Base-by-base conservation (phyloP, 2,797 vertebrate genomes). In the Cynopterus sphinx region DNA sequence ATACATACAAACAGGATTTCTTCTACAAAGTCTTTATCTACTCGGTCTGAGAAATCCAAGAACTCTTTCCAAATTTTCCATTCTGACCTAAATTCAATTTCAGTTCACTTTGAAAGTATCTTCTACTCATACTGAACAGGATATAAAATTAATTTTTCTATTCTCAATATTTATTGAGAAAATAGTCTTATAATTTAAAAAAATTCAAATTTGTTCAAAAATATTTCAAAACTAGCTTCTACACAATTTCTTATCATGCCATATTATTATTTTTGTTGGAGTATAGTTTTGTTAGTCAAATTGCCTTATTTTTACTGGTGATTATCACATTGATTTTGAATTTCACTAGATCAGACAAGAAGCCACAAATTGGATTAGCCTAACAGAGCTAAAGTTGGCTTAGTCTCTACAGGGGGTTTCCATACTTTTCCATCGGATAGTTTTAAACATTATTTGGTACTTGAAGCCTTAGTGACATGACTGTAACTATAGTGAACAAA, bases 31-130 rank as follows among this genome's bases (percentile, higher is more conserved):
- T 43, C 49, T 79, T 84, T 61, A 90, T 22, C 67, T 53, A 85
- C 7, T 81, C 17, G 61, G 57, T 78, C 39, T 36, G 55, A 78
- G 71, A 93, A 75, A 92, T 92, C 41, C 33, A 57, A 65, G 31
- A 95, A 90, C 87, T 88, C 67, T 75, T 74, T 85, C 87, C 88
- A 94, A 88, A 91, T 68, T 77, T 94, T 88, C 68, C 41, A 87
- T 51, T 88, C 78, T 90, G 57, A 82, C 24, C 28, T 78, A 88
- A 77, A 94, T 82, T 68, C 46, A 77, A 59, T 85, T 78, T 87
- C 73, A 95, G n/a, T 78, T 88, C 24, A 73, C 22, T 90, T 74
- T 78, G 39, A 57, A 43, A 59, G 39, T 75, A 16, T 3, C 36
- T 90, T 96, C 21, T 91, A 87, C 41, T 94, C 46, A 15, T 41